Base-by-base conservation (phyloP, 1,140 invertebrate genomes). In the Lysiphlebus fabarum region DNA sequence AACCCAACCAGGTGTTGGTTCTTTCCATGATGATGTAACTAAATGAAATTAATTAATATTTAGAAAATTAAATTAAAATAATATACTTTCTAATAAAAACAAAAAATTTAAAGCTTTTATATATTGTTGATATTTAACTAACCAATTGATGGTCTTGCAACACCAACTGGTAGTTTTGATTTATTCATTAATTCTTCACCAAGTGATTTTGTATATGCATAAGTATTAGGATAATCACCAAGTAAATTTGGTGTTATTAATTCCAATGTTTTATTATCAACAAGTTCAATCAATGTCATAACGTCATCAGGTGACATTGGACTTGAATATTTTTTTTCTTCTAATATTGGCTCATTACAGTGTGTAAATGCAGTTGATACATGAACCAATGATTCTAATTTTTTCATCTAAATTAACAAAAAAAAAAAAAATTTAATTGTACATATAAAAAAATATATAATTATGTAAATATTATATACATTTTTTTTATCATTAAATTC, bases 351-450 rank as follows among this genome's bases (percentile, higher is more conserved):
- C 59, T 87, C 80, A 41, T 89, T 83, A 67, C 89, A 92, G 64
- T 92, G 89, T 62, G 88, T 91, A 67, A 90, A 94, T 0, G 90
- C 86, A 0, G 91, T 93, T 4, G 90, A 93, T 0, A 93, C 84
- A 67, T 94, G 90, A 4, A 93, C 79, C 58, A 93, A 86, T 0
- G 75, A 69, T 6, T 63, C 53, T 8, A 79, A 55, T 6, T 70
- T 65, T 37, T 67, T 51, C 44, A 77, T 57, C 75, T 77, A 44
- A 1, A 62, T 26, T 26, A 26, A 26, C 17, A 26, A 26, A 26
- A 26, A n/a, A n/a, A n/a, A n/a, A n/a, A n/a, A n/a, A n/a, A n/a
- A n/a, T n/a, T n/a, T n/a, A n/a, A n/a, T n/a, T n/a, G n/a, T n/a
- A n/a, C n/a, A n/a, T n/a, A n/a, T n/a, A n/a, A n/a, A n/a, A n/a